Evolutionary conservation across 92 coral and sea anemone species (phyloP).

Genomic region (Epizoanthus stellaris): DNA sequence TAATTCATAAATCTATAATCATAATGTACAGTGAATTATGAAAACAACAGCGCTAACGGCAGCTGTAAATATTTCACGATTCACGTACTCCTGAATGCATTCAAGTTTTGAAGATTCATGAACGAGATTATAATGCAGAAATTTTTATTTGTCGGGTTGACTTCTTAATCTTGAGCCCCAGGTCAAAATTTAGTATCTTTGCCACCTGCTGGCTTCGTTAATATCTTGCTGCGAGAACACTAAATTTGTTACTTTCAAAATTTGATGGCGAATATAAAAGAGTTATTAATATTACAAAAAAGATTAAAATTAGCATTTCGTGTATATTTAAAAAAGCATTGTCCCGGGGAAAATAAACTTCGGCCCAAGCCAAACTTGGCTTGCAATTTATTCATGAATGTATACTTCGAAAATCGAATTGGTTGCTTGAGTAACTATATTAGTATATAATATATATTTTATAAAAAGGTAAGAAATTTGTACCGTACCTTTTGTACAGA

Average conservation of each 20-base stretch:
- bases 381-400: not conserved
- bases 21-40: not conserved
- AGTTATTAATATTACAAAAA: not conserved
- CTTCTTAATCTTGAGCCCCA: not conserved
- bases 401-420: not conserved
- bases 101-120: no score
- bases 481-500: no score
- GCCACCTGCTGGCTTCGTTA: not conserved
- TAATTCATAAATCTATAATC: not conserved
- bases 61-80: not conserved
- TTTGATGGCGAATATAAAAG: not conserved
- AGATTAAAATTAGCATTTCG: slow-evolving; percentile 5
- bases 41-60: not conserved
- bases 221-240: slow-evolving; percentile 9
- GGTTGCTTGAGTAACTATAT: not conserved
- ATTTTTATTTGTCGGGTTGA: no score
- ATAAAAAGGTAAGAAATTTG: not conserved
- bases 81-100: not conserved
- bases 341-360: not conserved
- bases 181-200: not conserved
- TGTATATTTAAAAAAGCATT: no score
- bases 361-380: not conserved
- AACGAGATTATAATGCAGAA: no score
- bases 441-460: not conserved
- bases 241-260: not conserved